Evolutionary conservation across 2,888 invertebrate species (phyloP), one percentile per base, ranked within the genome.

Genomic region (Thymelicus sylvestris): DNA sequence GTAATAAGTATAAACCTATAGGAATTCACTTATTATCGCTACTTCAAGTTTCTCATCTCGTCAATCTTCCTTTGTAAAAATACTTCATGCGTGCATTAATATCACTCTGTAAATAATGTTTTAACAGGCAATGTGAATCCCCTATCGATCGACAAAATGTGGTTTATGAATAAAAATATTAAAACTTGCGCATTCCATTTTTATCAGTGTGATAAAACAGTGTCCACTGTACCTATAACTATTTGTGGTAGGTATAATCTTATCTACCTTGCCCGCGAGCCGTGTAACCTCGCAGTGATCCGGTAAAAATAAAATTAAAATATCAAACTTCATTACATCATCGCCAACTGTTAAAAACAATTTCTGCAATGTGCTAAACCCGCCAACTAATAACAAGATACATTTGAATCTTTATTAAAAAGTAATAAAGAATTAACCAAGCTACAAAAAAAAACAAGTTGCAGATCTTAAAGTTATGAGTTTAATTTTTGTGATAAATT

Each of bases 231-330:
- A n/a, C n/a, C n/a, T n/a, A 8, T 55, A 31, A 1, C 4, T 31
- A 55, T 55, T 24, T 55, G 3, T 24, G 24, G 24, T 4, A 24
- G 24, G 24, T 4, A 24, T 55, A 55, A 55, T 55, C 55, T 55
- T 55, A 55, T 55, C 55, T 55, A 55, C 24, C 55, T 55, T 10
- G 24, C 55, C 55, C 24, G 55, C 24, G 24, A 55, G 12, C 55
- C 24, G 24, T 10, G 44, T 55, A 52, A 19, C 55, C 4, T 10
- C 19, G 8, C 55, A 24, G 55, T 24, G 55, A 24, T 55, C 55
- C 24, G 24, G 24, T 12, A 55, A 24, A 55, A 55, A 55, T 55
- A 7, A 55, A 55, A 24, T 55, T 24, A 24, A 31, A 24, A 55
- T 12, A 31, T 31, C 31, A 1, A 31, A 31, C 31, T 31, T 31